phyloP scores from a whole-genome alignment of 2,797 vertebrate species.

The Pangasius macronema region DNA sequence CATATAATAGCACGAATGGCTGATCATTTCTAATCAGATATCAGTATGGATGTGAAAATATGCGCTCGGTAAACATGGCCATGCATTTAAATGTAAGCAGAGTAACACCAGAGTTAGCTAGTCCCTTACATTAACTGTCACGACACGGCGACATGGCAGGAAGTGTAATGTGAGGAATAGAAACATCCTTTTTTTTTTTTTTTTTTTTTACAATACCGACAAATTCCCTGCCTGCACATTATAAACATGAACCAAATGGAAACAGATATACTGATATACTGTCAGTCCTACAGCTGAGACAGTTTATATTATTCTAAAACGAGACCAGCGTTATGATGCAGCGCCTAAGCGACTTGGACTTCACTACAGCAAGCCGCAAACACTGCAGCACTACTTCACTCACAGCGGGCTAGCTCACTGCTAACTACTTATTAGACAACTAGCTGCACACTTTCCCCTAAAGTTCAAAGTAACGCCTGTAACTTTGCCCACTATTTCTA shows the following conservation, averaged over 20 bases:
- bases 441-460: background rate
- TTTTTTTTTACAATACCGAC: background rate
- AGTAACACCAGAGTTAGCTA: background rate
- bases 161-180: conserved; percentile 3
- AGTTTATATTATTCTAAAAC: background rate
- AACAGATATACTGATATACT: too few species aligned
- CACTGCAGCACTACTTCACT: conserved; percentile 18
- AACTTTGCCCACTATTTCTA: background rate
- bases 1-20: background rate
- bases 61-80: background rate
- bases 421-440: conserved; percentile 31
- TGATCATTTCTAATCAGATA: background rate
- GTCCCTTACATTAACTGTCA: conserved; percentile 1
- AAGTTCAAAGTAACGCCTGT: background rate
- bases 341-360: background rate
- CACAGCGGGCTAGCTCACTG: conserved; percentile 21
- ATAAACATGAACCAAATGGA: background rate
- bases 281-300: background rate
- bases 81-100: background rate
- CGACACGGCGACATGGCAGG: conserved; percentile 42
- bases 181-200: background rate
- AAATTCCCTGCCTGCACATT: background rate
- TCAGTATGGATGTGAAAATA: background rate
- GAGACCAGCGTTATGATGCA: background rate
- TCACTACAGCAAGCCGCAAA: background rate